A percentile compares a stretch with the other conserved stretches of the same genome.
Conservation (phyloP, 2,797 vertebrate genomes). For the Spatula clypeata region DNA sequence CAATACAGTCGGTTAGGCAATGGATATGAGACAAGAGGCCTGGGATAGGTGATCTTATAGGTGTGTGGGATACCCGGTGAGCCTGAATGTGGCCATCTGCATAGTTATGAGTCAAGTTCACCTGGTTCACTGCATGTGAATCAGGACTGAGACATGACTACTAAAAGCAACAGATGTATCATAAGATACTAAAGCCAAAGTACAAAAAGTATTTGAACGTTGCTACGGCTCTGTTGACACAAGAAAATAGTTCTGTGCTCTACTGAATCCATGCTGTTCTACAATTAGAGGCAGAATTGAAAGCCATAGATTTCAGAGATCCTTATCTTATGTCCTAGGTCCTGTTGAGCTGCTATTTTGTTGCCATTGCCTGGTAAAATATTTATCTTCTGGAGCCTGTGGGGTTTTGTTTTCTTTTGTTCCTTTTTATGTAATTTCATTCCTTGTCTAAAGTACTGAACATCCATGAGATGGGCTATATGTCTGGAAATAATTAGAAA, state of each 20-base stretch:
- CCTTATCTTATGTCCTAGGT: conserved; percentile 25
- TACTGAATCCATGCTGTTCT: conserved; percentile 21
- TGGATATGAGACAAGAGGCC: not conserved
- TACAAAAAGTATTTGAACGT: conserved; percentile 41
- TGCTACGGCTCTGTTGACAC: conserved; percentile 43
- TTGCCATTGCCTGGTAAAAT: not conserved
- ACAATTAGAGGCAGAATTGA: not conserved
- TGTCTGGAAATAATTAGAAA: not conserved
- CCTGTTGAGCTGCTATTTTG: not conserved
- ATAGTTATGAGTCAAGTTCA: conserved; percentile 16
- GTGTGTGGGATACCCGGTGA: not conserved
- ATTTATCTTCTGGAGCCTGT: not conserved
- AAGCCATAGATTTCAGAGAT: conserved; percentile 13
- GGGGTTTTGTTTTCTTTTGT: not conserved
- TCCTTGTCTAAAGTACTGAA: not conserved
- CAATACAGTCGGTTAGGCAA: not conserved
- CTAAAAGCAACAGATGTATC: conserved; percentile 44
- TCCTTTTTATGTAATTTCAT: not conserved
- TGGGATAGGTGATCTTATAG: not conserved
- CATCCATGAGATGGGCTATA: not conserved
- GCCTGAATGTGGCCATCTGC: not conserved
- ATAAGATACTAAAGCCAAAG: conserved; percentile 25
- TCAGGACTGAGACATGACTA: conserved; percentile 23
- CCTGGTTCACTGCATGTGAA: conserved; percentile 55
- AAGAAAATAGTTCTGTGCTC: conserved; percentile 71